Evolutionary conservation across 2,113 vertebrate genomes (phyloP).

Genomic region (Dendrocopos noguchii): DNA sequence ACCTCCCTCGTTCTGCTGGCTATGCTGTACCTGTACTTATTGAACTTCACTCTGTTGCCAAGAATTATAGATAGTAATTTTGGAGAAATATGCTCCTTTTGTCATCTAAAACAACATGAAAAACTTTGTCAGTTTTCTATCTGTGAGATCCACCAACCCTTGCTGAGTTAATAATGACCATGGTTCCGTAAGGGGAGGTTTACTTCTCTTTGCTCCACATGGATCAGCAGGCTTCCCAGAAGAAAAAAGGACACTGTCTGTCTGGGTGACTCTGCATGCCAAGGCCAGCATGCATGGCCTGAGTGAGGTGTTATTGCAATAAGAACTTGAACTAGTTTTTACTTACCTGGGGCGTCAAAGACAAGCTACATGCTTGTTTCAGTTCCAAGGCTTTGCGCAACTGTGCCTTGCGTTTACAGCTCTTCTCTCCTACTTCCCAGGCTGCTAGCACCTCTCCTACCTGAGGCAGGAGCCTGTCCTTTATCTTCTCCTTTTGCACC

Average conservation of each 20-base stretch:
- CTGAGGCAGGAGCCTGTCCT: neutral
- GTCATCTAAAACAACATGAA: neutral
- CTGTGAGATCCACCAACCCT: neutral
- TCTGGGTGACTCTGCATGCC: neutral
- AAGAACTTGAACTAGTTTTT: neutral
- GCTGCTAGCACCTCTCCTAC: neutral
- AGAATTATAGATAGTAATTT: neutral
- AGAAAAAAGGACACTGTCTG: neutral
- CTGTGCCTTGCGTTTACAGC: neutral
- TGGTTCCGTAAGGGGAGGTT: neutral
- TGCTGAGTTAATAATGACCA: neutral
- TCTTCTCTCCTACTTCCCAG: neutral
- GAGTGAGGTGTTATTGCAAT: neutral
- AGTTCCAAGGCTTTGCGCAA: conserved; percentile 30
- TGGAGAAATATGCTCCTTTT: neutral
- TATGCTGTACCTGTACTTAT: no score
- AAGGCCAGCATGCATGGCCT: neutral
- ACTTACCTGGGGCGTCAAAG: neutral
- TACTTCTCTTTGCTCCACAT: neutral
- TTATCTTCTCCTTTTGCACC: neutral
- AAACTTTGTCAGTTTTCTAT: neutral
- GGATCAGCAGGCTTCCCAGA: neutral
- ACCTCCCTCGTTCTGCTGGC: no score
- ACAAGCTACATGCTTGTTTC: neutral
- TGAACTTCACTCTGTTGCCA: neutral